phyloP scores from a whole-genome alignment of 1,140 invertebrate genomes.

The Tetranychus cinnabarinus region DNA sequence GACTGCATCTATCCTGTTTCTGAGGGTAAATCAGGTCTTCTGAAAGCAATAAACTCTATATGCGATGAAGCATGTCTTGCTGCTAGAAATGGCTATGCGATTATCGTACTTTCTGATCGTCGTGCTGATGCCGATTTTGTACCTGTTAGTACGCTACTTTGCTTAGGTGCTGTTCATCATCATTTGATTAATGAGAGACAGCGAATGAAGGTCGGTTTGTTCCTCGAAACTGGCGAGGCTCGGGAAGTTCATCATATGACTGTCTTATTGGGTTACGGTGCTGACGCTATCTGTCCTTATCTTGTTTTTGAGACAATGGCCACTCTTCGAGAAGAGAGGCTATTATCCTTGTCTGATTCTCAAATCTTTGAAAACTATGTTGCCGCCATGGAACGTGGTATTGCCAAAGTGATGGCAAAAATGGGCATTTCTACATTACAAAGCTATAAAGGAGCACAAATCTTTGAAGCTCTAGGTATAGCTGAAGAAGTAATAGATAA shows the following conservation, averaged over 20 bases:
- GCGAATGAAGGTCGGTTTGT: slow-evolving; percentile 79
- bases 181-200: slow-evolving; percentile 79
- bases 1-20: slow-evolving; percentile 58
- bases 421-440: slow-evolving; percentile 98
- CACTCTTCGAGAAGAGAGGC: slow-evolving; percentile 49
- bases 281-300: slow-evolving; percentile 91
- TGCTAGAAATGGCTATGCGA: slow-evolving; percentile 50
- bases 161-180: slow-evolving; percentile 81
- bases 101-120: slow-evolving; percentile 71
- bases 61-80: slow-evolving; percentile 56
- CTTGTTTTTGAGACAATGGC: slow-evolving; percentile 77
- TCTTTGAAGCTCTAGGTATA: slow-evolving; percentile 93
- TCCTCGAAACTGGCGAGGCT: slow-evolving; percentile 80
- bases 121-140: slow-evolving; percentile 34
- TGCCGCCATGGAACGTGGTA: slow-evolving; percentile 46
- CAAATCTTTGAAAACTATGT: slow-evolving; percentile 54
- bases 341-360: slow-evolving; percentile 59
- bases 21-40: slow-evolving; percentile 43
- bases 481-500: slow-evolving; percentile 74
- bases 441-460: slow-evolving; percentile 98
- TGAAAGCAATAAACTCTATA: slow-evolving; percentile 49
- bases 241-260: slow-evolving; percentile 92
- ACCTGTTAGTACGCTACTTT: slow-evolving; percentile 43
- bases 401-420: slow-evolving; percentile 89
- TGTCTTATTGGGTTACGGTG: slow-evolving; percentile 82